Evolutionary conservation across 2,113 vertebrate species (phyloP).

Genomic region (Petrocephalus microphthalmus): DNA sequence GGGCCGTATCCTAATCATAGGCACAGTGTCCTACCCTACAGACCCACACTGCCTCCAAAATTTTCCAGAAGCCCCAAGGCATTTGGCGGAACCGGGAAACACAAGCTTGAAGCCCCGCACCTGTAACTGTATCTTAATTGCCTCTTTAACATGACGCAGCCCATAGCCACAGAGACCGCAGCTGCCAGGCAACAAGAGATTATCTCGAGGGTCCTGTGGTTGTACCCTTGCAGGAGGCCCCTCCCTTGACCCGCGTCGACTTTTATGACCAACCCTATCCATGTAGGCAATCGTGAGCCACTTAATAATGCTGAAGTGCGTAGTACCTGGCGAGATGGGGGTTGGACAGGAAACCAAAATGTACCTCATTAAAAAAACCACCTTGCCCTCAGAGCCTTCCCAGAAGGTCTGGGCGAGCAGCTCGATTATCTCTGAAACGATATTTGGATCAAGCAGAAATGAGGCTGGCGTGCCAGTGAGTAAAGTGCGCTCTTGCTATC

Average conservation of each 20-base stretch:
- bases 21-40: background rate
- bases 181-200: background rate
- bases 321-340: background rate
- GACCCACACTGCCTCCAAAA: background rate
- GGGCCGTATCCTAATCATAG: background rate
- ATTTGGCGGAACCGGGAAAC: background rate
- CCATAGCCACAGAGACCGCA: background rate
- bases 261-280: background rate
- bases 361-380: background rate
- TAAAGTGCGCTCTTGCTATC: background rate
- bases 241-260: background rate
- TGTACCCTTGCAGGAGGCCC: background rate
- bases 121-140: background rate
- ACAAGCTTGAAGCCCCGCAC: background rate
- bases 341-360: background rate
- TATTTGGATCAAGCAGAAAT: background rate
- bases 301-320: background rate
- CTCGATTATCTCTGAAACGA: background rate
- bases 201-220: background rate
- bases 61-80: background rate
- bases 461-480: background rate
- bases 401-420: background rate
- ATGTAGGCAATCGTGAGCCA: background rate
- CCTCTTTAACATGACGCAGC: background rate
- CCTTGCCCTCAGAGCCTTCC: background rate